These are phyloP conservation scores for Cephalopholis sonnerati DNA, from an alignment of 2,113 vertebrate species.

Conservation along the genomic window DNA sequence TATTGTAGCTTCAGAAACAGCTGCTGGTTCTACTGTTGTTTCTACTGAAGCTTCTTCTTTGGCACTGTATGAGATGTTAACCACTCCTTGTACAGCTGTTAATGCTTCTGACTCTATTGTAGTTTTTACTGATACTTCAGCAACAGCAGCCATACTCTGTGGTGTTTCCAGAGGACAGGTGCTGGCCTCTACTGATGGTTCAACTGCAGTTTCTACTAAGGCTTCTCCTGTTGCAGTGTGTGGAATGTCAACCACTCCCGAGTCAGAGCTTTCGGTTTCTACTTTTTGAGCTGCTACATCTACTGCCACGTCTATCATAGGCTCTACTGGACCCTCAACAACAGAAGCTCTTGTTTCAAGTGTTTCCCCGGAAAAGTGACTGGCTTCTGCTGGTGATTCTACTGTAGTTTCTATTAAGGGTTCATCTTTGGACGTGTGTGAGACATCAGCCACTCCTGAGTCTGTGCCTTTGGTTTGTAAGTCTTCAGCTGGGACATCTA, in stretches of 20 bases:
- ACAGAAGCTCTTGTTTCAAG: background rate
- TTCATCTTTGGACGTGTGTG: background rate
- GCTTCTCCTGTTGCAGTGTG: background rate
- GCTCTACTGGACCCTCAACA: conserved; percentile 3
- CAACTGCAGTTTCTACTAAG: background rate
- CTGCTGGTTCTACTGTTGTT: background rate
- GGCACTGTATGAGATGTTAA: background rate
- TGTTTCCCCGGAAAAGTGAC: background rate
- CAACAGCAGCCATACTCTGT: background rate
- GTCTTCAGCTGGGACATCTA: background rate
- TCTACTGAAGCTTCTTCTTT: background rate
- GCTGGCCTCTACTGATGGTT: background rate
- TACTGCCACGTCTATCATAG: background rate
- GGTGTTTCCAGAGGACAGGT: background rate
- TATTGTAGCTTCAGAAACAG: background rate
- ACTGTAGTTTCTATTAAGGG: background rate
- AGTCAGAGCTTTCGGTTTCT: background rate
- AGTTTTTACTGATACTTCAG: background rate
- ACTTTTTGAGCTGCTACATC: background rate
- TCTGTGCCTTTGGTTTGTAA: background rate
- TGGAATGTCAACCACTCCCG: background rate
- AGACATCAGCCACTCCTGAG: background rate
- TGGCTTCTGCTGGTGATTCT: background rate
- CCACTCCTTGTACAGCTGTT: background rate
- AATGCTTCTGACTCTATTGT: background rate